These are phyloP conservation scores for Centroberyx gerrardi DNA, from an alignment of 2,797 vertebrate genomes.

Conservation along the genomic window DNA sequence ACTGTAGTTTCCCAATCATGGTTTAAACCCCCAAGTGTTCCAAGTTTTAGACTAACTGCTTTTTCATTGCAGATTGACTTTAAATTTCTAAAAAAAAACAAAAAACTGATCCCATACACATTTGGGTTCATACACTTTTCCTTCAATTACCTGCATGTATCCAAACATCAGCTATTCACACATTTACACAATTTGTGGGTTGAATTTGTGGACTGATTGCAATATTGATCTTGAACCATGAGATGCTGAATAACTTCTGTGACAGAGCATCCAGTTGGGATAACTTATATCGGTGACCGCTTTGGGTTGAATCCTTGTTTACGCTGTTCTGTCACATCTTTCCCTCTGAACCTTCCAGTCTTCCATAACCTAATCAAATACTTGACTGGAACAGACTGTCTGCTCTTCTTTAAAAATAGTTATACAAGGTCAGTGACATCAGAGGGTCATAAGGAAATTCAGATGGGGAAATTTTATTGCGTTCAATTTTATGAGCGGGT, in stretches of 20 bases:
- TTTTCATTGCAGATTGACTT: not conserved
- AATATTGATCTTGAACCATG: not conserved
- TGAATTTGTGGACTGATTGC: not conserved
- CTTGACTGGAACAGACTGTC: conserved; percentile 14
- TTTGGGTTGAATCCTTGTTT: no score
- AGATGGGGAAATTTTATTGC: not conserved
- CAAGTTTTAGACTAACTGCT: no score
- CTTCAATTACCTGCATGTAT: not conserved
- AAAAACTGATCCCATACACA: not conserved
- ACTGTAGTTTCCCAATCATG: not conserved
- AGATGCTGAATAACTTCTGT: not conserved
- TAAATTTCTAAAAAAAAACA: no score
- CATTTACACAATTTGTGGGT: not conserved
- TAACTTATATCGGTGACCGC: no score
- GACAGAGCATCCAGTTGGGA: not conserved
- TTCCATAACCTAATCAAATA: conserved; percentile 6
- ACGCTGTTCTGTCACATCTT: not conserved
- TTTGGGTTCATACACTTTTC: not conserved
- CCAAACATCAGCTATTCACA: not conserved
- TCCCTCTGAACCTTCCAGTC: not conserved
- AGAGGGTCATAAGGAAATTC: not conserved
- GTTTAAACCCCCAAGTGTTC: not conserved
- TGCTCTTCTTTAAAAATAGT: not conserved
- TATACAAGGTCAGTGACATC: no score
- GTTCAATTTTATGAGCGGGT: not conserved